Conservation (phyloP, 2,797 vertebrate species). For the Falco novaeseelandiae region DNA sequence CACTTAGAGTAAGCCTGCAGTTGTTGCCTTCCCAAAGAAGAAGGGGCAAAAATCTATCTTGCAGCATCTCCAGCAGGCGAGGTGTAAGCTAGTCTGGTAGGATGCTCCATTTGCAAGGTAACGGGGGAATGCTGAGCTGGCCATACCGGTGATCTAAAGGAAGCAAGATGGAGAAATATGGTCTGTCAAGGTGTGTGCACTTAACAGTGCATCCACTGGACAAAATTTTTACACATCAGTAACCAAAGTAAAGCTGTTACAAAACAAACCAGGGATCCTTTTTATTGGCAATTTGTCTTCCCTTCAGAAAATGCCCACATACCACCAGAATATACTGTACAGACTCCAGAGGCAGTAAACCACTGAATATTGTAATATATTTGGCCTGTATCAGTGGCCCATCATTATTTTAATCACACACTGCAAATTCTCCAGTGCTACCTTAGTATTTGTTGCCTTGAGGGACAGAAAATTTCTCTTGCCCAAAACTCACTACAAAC, state of each 20-base stretch:
- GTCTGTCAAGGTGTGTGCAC: background rate
- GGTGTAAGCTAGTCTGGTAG: background rate
- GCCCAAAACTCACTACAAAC: rapidly evolving
- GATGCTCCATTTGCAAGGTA: background rate
- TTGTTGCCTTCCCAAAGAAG: background rate
- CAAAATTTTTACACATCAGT: background rate
- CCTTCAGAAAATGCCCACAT: background rate
- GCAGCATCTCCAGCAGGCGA: rapidly evolving
- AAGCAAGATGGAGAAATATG: background rate
- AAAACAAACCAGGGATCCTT: background rate
- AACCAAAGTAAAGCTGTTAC: background rate
- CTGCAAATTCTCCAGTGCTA: background rate
- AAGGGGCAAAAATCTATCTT: background rate
- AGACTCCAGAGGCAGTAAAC: background rate
- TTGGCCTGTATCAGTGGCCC: background rate
- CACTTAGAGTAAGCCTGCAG: background rate
- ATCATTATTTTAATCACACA: background rate
- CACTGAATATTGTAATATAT: background rate
- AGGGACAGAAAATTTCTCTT: background rate
- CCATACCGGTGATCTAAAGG: background rate
- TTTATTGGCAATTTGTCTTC: background rate
- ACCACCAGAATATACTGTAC: background rate
- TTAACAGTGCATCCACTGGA: background rate
- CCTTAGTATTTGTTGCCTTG: background rate
- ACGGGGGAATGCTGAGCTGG: background rate